Base-by-base conservation (phyloP, 1,140 invertebrate species). In the Coelopa frigida region DNA sequence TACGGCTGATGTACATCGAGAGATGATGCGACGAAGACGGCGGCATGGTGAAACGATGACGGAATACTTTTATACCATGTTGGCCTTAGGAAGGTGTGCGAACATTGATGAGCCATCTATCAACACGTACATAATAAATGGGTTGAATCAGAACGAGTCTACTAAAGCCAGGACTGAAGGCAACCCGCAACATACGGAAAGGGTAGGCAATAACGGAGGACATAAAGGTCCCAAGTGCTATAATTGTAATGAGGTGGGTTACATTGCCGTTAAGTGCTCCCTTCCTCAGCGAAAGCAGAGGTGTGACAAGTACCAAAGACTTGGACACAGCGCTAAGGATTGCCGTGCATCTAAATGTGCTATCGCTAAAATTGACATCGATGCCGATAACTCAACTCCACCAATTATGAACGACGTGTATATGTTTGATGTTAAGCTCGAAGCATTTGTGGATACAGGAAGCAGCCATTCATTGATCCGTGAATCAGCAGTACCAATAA, bases 51-150 rank as follows among this genome's bases (percentile, higher is more conserved):
- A 42, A 15, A 14, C 24, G 14, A 18, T 42, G 7, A 20, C 14
- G 7, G 40, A 42, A 27, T 42, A 42, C 14, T 42, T 18, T n/a
- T 42, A 42, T n/a, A 8, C 7, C 11, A 42, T 42, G 40, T 42
- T 42, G 26, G 21, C 21, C 11, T 20, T 42, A 14, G 40, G 40
- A 3, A 14, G 40, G 14, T 15, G 40, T 5, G 40, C 14, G n/a
- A 12, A 20, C 12, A 42, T 42, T 24, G 40, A 42, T n/a, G 24
- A 42, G 14, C 14, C 22, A 15, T 29, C 40, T 14, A 42, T 42
- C 14, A 42, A 29, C 15, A 7, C 24, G 23, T 31, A 42, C 7
- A n/a, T n/a, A n/a, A n/a, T 26, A 4, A 29, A 11, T n/a, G 23
- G 24, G n/a, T 26, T 42, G 21, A 42, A 42, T 24, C 12, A 26